Evolutionary conservation across 2,113 vertebrate species (phyloP).

Genomic region (Misgurnus anguillicaudatus): DNA sequence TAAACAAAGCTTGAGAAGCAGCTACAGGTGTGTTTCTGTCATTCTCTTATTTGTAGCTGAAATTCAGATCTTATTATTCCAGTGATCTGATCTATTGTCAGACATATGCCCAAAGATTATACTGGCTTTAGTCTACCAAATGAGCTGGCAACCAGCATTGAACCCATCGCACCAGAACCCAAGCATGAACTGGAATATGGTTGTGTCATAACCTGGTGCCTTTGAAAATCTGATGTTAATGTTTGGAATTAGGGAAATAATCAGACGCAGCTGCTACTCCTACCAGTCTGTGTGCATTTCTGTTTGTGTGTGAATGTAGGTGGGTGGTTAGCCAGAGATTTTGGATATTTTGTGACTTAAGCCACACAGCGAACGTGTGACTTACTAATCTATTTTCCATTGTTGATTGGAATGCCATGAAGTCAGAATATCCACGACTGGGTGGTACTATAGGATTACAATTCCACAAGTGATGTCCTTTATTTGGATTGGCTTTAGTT

Average conservation of each 20-base stretch:
- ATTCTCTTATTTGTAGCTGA: slow-evolving; percentile 22
- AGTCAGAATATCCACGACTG: slow-evolving; percentile 27
- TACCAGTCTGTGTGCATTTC: slow-evolving; percentile 24
- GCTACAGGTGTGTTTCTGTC: neutral
- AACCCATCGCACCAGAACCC: slow-evolving; percentile 15
- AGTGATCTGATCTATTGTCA: slow-evolving; percentile 45
- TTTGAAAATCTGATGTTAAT: neutral
- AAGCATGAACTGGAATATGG: slow-evolving; percentile 54
- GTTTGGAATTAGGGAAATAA: slow-evolving; percentile 20
- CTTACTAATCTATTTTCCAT: slow-evolving; percentile 32
- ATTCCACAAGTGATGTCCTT: neutral
- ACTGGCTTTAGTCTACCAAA: slow-evolving; percentile 44
- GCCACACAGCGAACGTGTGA: slow-evolving; percentile 25
- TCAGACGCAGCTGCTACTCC: slow-evolving; percentile 7
- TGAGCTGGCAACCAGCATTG: neutral
- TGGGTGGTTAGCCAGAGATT: slow-evolving; percentile 28
- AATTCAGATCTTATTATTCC: slow-evolving; percentile 15
- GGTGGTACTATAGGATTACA: slow-evolving; percentile 8
- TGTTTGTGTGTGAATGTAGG: slow-evolving; percentile 22
- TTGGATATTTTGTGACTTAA: neutral
- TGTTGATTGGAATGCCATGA: slow-evolving; percentile 33
- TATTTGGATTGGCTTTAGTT: neutral
- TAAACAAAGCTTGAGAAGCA: neutral
- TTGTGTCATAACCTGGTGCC: slow-evolving; percentile 51
- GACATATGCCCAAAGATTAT: slow-evolving; percentile 62